A percentile compares a stretch with the other conserved stretches of the same genome.
These are phyloP conservation scores for Anniella stebbinsi DNA, from an alignment of 2,797 vertebrate genomes.

Conservation along the genomic window DNA sequence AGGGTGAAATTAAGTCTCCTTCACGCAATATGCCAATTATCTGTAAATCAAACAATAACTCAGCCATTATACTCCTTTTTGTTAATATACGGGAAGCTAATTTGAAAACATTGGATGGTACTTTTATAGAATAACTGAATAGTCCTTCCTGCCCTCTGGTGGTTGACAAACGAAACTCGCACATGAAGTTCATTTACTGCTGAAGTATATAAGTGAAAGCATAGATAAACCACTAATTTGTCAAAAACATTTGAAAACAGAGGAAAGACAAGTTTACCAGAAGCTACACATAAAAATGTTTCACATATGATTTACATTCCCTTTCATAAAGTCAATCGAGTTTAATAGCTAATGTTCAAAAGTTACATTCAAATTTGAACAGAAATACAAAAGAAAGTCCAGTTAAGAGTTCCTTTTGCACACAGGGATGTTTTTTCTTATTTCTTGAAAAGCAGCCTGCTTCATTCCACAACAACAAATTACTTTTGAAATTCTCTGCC, in stretches of 20 bases:
- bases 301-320: not conserved
- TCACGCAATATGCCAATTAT: conserved; percentile 90
- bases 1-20: conserved; percentile 90
- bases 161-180: conserved; percentile 74
- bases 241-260: conserved; percentile 50
- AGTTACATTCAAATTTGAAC: not conserved
- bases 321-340: not conserved
- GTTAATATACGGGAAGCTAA: conserved; percentile 88
- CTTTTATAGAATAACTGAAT: conserved; percentile 81
- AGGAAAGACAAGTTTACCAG: not conserved
- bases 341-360: not conserved
- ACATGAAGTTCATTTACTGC: conserved; percentile 54
- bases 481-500: not conserved
- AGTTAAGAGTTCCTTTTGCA: not conserved
- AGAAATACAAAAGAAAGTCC: conserved; percentile 1
- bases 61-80: conserved; percentile 90
- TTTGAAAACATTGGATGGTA: conserved; percentile 81
- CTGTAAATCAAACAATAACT: conserved; percentile 95
- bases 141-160: conserved; percentile 83
- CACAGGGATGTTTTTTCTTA: not conserved
- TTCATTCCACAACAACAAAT: not conserved
- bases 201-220: conserved; percentile 25
- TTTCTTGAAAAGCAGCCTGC: not conserved
- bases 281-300: not conserved
- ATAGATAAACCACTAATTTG: conserved; percentile 64